A percentile compares a stretch with the other conserved stretches of the same genome.
These are phyloP conservation scores for Ichneumoninae sp. DNA, from an alignment of 2,888 invertebrate species.

Conservation along the genomic window DNA sequence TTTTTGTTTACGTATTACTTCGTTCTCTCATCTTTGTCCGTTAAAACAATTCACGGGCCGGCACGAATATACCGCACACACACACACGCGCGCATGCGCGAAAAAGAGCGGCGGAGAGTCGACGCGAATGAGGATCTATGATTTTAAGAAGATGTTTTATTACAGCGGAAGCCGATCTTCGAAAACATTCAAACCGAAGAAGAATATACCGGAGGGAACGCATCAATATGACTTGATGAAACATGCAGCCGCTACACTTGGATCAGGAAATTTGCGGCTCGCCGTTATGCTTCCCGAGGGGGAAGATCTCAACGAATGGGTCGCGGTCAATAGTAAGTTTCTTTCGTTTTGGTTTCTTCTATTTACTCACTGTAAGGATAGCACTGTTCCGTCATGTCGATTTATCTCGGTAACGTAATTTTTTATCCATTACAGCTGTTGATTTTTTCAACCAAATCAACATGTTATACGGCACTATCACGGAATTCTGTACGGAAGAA, in stretches of 20 bases:
- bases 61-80: neutral
- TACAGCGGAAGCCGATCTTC: constrained; percentile 95
- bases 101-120: neutral
- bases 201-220: constrained; percentile 99
- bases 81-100: neutral
- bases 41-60: neutral
- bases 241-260: constrained; percentile 99
- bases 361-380: neutral
- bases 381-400: neutral
- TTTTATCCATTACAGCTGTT: constrained; percentile 90
- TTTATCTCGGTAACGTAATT: neutral
- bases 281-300: constrained; percentile 99
- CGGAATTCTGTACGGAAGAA: constrained; percentile 99
- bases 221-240: constrained; percentile 99
- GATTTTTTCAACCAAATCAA: constrained; percentile 99
- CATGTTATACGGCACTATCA: constrained; percentile 99
- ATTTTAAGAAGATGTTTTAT: constrained; percentile 57
- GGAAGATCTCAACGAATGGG: constrained; percentile 99
- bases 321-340: constrained; percentile 98
- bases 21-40: neutral
- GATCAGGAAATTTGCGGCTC: constrained; percentile 97
- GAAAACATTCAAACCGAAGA: constrained; percentile 99
- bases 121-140: neutral
- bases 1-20: neutral
- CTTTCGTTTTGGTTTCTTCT: neutral